phyloP scores from a whole-genome alignment of 2,113 vertebrate species.

The Gobiocypris rarus region DNA sequence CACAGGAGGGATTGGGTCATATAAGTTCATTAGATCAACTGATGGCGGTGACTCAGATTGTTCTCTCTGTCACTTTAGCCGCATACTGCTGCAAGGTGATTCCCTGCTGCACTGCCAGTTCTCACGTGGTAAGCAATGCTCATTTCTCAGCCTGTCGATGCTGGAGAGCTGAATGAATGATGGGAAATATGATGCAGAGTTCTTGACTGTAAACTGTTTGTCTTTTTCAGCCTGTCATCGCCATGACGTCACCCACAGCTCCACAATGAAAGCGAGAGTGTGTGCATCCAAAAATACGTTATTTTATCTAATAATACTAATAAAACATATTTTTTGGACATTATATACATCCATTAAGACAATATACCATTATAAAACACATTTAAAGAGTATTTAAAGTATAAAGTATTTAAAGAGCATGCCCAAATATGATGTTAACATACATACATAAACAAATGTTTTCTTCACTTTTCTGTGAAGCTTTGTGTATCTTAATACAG shows the following conservation, averaged over 20 bases:
- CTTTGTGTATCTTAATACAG: no score
- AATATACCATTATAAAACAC: not conserved
- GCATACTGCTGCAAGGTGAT: slow-evolving; percentile 74
- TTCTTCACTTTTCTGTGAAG: no score
- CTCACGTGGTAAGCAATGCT: slow-evolving; percentile 69
- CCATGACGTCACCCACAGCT: slow-evolving; percentile 53
- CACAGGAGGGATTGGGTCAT: slow-evolving; percentile 41
- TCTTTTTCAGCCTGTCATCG: slow-evolving; percentile 72
- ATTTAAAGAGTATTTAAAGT: no score
- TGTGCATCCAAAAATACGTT: not conserved
- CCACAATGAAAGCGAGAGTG: slow-evolving; percentile 45
- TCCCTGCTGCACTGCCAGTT: slow-evolving; percentile 67
- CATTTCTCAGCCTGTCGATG: not conserved
- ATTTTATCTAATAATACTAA: not conserved
- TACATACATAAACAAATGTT: no score
- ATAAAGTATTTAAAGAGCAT: not conserved
- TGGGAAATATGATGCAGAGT: not conserved
- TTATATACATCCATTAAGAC: not conserved
- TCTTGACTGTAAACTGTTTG: slow-evolving; percentile 8
- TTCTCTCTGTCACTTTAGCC: slow-evolving; percentile 70
- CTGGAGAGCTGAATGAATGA: not conserved
- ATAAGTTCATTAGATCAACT: slow-evolving; percentile 23
- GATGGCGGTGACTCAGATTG: slow-evolving; percentile 55
- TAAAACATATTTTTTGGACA: no score
- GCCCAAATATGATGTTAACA: no score